phyloP scores from a whole-genome alignment of 2,888 invertebrate species.

The Pediacus dermestoides region DNA sequence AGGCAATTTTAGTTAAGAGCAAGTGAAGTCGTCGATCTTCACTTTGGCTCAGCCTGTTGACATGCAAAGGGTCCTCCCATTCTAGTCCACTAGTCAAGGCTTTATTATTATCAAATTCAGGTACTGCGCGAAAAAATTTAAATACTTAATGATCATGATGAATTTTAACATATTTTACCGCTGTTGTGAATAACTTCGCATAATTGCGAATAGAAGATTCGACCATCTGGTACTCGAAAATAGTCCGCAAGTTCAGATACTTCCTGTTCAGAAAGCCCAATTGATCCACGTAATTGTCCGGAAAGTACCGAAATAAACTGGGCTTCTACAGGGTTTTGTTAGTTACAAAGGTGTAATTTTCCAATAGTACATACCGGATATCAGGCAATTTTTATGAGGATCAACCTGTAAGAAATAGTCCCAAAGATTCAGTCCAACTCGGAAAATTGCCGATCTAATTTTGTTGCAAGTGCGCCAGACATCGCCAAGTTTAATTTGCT shows the following conservation, averaged over 20 bases:
- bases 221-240: conserved; percentile 75
- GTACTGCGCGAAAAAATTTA: conserved; percentile 40
- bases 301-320: conserved; percentile 70
- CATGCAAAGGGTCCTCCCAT: conserved; percentile 69
- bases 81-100: conserved; percentile 56
- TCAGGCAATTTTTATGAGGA: conserved; percentile 62
- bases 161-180: conserved; percentile 51
- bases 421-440: conserved; percentile 69
- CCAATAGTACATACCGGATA: conserved; percentile 57
- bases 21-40: conserved; percentile 67
- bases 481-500: conserved; percentile 57
- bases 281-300: conserved; percentile 61
- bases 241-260: conserved; percentile 71
- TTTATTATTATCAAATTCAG: conserved; percentile 51
- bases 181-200: conserved; percentile 69
- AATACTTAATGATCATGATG: no score
- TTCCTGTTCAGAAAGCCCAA: conserved; percentile 70
- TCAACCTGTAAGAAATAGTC: conserved; percentile 68
- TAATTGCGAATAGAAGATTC: conserved; percentile 71
- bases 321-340: conserved; percentile 54
- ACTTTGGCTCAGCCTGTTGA: conserved; percentile 60
- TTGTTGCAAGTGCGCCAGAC: conserved; percentile 79
- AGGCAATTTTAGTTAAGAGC: conserved; percentile 70
- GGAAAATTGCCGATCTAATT: conserved; percentile 71
- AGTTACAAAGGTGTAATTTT: neutral